Conservation (phyloP, 2,888 invertebrate genomes). For the Eupeodes luniger region DNA sequence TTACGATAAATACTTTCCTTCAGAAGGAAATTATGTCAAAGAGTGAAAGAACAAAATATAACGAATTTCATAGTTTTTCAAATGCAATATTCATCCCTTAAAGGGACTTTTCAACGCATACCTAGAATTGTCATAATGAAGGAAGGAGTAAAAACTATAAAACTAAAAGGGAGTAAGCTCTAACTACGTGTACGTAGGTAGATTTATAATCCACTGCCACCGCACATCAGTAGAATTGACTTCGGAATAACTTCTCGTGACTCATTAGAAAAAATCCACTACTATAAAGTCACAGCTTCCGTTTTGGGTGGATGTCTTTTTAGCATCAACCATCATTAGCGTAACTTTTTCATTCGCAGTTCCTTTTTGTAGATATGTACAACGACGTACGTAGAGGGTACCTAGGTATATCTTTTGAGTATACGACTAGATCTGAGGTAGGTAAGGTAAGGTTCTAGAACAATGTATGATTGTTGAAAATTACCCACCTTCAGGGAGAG, state of each 20-base stretch:
- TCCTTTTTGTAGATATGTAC: slow-evolving; percentile 15
- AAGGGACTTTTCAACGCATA: slow-evolving; percentile 6
- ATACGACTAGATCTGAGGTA: neutral
- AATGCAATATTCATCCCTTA: neutral
- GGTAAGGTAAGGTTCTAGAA: slow-evolving; percentile 8
- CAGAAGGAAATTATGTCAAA: too few species aligned
- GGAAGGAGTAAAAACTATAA: slow-evolving; percentile 1
- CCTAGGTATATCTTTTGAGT: neutral
- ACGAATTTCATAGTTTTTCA: neutral
- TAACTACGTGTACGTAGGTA: neutral
- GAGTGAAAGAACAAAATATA: too few species aligned
- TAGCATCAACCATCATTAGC: slow-evolving; percentile 70
- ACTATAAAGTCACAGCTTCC: slow-evolving; percentile 54
- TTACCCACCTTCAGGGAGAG: neutral
- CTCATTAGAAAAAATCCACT: slow-evolving; percentile 57
- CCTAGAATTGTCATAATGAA: neutral
- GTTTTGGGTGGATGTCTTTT: slow-evolving; percentile 21
- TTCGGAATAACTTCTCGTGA: slow-evolving; percentile 53
- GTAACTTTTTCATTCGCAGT: slow-evolving; percentile 69
- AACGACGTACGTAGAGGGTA: too few species aligned
- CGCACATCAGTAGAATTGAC: slow-evolving; percentile 21
- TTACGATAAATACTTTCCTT: too few species aligned
- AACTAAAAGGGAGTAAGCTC: slow-evolving; percentile 41
- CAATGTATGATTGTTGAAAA: slow-evolving; percentile 46
- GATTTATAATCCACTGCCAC: neutral